A percentile compares a stretch with the other conserved stretches of the same genome.
Conservation (phyloP, 1,140 invertebrate species). For the Coelopa frigida region DNA sequence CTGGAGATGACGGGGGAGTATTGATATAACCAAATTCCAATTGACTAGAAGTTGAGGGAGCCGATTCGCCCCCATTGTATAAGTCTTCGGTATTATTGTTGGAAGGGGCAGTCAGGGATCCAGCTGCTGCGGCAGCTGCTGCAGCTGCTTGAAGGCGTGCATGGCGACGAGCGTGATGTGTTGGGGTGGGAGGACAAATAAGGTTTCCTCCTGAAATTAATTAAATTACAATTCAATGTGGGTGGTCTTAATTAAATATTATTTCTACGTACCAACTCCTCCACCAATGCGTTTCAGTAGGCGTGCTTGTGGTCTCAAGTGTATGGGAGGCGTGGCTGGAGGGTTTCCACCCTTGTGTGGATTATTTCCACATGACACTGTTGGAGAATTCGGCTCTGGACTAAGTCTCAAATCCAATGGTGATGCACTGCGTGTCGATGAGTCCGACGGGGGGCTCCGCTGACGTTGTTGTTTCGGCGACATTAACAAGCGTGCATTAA, state of each 20-base stretch:
- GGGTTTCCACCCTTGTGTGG: neutral
- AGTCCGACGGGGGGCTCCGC: constrained; percentile 40
- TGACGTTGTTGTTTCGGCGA: constrained; percentile 32
- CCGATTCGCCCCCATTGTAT: too few relatives aligned
- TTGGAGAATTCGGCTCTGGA: constrained; percentile 31
- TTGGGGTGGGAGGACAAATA: constrained; percentile 73
- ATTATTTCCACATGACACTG: constrained; percentile 5
- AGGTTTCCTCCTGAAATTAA: constrained; percentile 29
- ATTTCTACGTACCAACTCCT: constrained; percentile 22
- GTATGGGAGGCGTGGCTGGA: constrained; percentile 29
- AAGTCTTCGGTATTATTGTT: constrained; percentile 18
- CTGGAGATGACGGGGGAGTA: constrained; percentile 19
- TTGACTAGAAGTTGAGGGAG: constrained; percentile 32
- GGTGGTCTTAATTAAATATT: constrained; percentile 1
- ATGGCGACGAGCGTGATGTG: constrained; percentile 62
- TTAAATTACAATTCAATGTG: constrained; percentile 17
- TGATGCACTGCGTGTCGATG: constrained; percentile 39
- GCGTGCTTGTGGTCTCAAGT: constrained; percentile 50
- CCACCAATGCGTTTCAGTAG: constrained; percentile 51
- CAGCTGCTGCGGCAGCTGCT: constrained; percentile 37
- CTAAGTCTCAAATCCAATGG: constrained; percentile 34
- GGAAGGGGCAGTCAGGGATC: constrained; percentile 23
- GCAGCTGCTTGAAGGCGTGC: constrained; percentile 28
- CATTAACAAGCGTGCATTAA: constrained; percentile 25
- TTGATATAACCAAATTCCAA: constrained; percentile 26